Percentiles rank a stretch among this genome's conserved stretches.
Evolutionary conservation across 2,113 vertebrate species (phyloP).

Genomic region (Cebidichthys violaceus): DNA sequence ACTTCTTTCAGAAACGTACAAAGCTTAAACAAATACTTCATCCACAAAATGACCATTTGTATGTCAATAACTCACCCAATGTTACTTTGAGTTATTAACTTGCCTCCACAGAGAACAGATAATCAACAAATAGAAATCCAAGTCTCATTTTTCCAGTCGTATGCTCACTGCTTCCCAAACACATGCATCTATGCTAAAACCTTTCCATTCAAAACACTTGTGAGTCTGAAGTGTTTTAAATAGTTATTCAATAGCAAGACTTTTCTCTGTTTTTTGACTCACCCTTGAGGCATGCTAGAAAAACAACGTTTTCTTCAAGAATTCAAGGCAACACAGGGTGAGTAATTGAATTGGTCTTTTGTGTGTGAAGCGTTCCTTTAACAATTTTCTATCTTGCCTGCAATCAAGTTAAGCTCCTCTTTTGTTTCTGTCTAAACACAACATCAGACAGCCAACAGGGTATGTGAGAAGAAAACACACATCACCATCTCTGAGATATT

Average conservation of each 20-base stretch:
- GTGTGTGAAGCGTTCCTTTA: background rate
- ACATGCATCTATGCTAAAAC: background rate
- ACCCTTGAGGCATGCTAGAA: background rate
- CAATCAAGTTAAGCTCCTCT: background rate
- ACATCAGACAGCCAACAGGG: background rate
- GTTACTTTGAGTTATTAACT: background rate
- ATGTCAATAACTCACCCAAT: background rate
- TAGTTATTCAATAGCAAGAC: background rate
- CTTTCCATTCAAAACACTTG: background rate
- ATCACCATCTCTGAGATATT: background rate
- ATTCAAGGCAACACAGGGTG: background rate
- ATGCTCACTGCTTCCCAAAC: constrained; percentile 2
- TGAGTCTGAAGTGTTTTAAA: background rate
- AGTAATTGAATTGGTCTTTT: constrained; percentile 2
- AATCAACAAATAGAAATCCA: background rate
- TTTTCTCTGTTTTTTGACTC: background rate
- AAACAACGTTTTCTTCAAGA: background rate
- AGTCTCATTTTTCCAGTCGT: background rate
- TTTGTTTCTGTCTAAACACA: background rate
- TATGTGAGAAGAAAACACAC: background rate
- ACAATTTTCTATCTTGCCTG: background rate
- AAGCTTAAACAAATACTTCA: background rate
- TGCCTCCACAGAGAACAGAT: background rate
- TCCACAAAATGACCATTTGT: background rate
- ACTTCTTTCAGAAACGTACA: background rate